phyloP scores from a whole-genome alignment of 2,797 vertebrate species.

The Acanthornis magna region DNA sequence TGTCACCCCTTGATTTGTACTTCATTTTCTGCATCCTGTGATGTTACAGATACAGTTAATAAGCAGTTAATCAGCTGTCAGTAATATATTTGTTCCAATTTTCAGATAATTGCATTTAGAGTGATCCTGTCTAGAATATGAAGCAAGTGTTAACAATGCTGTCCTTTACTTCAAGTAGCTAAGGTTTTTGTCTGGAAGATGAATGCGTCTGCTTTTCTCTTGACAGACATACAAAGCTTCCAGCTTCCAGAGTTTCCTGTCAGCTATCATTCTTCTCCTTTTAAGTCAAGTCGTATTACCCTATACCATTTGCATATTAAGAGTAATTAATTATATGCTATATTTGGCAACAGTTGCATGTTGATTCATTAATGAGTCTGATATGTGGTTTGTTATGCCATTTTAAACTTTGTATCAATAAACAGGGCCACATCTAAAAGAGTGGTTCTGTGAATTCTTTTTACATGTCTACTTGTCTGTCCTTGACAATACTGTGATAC shows the following conservation, averaged over 20 bases:
- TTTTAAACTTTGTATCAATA: slow-evolving; percentile 73
- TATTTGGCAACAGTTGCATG: slow-evolving; percentile 68
- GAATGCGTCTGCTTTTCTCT: slow-evolving; percentile 11
- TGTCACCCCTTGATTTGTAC: neutral
- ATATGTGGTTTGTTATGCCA: slow-evolving; percentile 71
- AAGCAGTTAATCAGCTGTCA: slow-evolving; percentile 21
- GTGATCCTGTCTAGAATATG: neutral
- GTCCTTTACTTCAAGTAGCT: neutral
- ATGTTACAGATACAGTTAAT: neutral
- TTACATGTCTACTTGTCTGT: neutral
- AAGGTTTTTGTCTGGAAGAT: slow-evolving; percentile 7
- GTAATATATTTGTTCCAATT: neutral
- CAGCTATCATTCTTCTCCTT: neutral
- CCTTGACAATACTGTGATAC: neutral
- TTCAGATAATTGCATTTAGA: slow-evolving; percentile 23
- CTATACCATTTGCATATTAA: slow-evolving; percentile 72
- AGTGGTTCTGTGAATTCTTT: neutral
- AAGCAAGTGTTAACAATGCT: slow-evolving; percentile 6
- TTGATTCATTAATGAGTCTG: slow-evolving; percentile 68
- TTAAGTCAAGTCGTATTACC: slow-evolving; percentile 42
- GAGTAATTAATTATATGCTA: slow-evolving; percentile 77
- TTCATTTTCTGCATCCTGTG: neutral
- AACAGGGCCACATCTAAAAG: slow-evolving; percentile 49
- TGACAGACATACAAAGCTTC: neutral
- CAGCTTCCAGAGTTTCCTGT: slow-evolving; percentile 36